Evolutionary conservation across 2,797 vertebrate species (phyloP), one percentile per base, ranked within the genome.

Genomic region (Apogon hyalosoma): DNA sequence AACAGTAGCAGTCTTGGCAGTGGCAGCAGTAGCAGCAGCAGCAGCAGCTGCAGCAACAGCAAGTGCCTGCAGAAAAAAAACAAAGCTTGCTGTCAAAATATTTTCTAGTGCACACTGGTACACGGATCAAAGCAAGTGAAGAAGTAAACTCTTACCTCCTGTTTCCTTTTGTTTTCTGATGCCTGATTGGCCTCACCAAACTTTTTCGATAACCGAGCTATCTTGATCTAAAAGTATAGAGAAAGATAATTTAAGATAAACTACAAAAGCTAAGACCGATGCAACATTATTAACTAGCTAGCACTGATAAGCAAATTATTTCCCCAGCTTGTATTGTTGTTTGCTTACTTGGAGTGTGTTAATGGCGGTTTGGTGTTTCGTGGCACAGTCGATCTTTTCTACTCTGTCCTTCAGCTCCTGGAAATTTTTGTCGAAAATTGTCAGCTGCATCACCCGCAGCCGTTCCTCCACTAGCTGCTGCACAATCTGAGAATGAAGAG

Each of bases 381-480:
- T 95, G 47, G 88, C 85, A 86, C 95, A 97, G 77, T 99, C 96
- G 0, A 98, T 95, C 82, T 97, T 97, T 45, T 98, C 97, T 75
- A 99, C 96, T 78, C 97, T 91, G 9, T 94, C 94, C 87, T 96
- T 98, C 57, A 99, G 84, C 72, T 99, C 96, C 59, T 95, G 93
- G 63, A 99, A 87, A 80, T 89, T 90, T 83, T 93, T 94, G 79
- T 99, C 97, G 80, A 98, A 98, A 41, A 96, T 92, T 0, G 93
- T 93, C 84, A 93, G 90, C 66, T 99, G 95, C 62, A 99, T 80
- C 3, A 89, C 89, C 56, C 73, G 92, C 64, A 99, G 82, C 53
- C 95, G 96, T 80, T 99, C 96, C 84, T 97, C 95, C 28, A 99
- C 92, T 49, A 99, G 89, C 69, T 93, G 94, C 57, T 98, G 97